Percentiles rank a stretch among this genome's conserved stretches.
Evolutionary conservation across 2,113 vertebrate genomes (phyloP).

Genomic region (Forbesichthys papilliferus): DNA sequence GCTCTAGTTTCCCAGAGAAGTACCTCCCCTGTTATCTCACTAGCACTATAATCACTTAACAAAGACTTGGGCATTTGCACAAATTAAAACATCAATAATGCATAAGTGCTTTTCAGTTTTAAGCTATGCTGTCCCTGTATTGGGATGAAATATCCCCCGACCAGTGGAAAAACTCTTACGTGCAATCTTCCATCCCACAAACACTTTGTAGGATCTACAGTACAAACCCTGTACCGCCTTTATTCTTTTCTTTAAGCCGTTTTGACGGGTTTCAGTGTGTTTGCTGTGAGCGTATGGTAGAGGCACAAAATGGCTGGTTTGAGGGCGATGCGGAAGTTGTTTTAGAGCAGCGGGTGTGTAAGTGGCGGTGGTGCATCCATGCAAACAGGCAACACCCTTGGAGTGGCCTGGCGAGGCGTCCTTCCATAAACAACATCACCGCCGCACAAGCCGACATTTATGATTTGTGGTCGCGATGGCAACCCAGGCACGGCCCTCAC

Average conservation of each 20-base stretch:
- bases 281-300: slow-evolving; percentile 49
- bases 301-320: slow-evolving; percentile 58
- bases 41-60: slow-evolving; percentile 83
- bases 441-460: slow-evolving; percentile 64
- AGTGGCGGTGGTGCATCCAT: slow-evolving; percentile 68
- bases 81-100: slow-evolving; percentile 88
- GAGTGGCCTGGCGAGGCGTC: slow-evolving; percentile 67
- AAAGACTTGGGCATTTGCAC: slow-evolving; percentile 84
- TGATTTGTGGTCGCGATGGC: slow-evolving; percentile 69
- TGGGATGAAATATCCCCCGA: slow-evolving; percentile 66
- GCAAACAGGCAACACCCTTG: slow-evolving; percentile 77
- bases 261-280: slow-evolving; percentile 39
- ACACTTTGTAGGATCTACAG: slow-evolving; percentile 41
- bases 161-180: slow-evolving; percentile 48
- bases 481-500: slow-evolving; percentile 58
- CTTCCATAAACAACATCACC: slow-evolving; percentile 75
- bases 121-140: slow-evolving; percentile 74
- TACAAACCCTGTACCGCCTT: not conserved
- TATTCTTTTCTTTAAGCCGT: not conserved
- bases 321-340: slow-evolving; percentile 58
- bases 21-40: slow-evolving; percentile 79
- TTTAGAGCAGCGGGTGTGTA: slow-evolving; percentile 63
- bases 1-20: slow-evolving; percentile 79
- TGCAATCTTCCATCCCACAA: slow-evolving; percentile 52
- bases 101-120: slow-evolving; percentile 83